Evolutionary conservation across 2,888 invertebrate genomes (phyloP).

Genomic region (Panzeria rudis): DNA sequence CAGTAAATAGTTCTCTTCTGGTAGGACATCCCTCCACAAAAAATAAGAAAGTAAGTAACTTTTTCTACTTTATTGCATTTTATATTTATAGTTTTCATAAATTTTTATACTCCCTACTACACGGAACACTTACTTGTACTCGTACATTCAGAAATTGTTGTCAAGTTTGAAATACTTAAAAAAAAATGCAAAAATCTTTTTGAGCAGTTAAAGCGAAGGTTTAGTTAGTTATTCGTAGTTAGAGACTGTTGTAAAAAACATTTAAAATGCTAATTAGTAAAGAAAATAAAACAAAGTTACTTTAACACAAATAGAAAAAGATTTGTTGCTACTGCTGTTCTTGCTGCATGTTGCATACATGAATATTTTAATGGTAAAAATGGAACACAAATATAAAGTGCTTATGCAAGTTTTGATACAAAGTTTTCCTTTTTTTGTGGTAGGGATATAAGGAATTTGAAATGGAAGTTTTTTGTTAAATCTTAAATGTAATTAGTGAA

Average conservation of each 20-base stretch:
- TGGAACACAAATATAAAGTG: conserved; percentile 23
- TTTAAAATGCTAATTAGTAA: conserved; percentile 70
- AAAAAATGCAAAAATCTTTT: conserved; percentile 13
- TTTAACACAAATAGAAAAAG: conserved; percentile 41
- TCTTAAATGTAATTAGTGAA: background rate
- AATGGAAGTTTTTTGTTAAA: background rate
- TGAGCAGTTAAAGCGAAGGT: conserved; percentile 26
- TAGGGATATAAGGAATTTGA: background rate
- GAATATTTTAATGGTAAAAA: conserved; percentile 37
- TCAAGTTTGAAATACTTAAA: conserved; percentile 60
- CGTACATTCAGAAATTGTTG: conserved; percentile 25
- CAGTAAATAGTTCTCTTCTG: background rate
- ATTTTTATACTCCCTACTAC: conserved; percentile 32
- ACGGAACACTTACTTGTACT: conserved; percentile 7
- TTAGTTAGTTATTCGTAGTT: conserved; percentile 33
- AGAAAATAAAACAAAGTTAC: conserved; percentile 60
- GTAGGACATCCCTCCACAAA: conserved; percentile 12
- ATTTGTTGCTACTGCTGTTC: conserved; percentile 9
- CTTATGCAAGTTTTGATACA: conserved; percentile 10
- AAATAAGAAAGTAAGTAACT: conserved; percentile 5
- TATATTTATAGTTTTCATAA: conserved; percentile 46
- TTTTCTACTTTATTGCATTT: conserved; percentile 34
- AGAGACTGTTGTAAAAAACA: conserved; percentile 22
- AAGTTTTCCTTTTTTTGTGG: background rate
- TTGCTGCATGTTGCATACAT: conserved; percentile 36